Evolutionary conservation across 92 coral and sea anemone genomes (phyloP).

Genomic region (Heliopora coerulea): DNA sequence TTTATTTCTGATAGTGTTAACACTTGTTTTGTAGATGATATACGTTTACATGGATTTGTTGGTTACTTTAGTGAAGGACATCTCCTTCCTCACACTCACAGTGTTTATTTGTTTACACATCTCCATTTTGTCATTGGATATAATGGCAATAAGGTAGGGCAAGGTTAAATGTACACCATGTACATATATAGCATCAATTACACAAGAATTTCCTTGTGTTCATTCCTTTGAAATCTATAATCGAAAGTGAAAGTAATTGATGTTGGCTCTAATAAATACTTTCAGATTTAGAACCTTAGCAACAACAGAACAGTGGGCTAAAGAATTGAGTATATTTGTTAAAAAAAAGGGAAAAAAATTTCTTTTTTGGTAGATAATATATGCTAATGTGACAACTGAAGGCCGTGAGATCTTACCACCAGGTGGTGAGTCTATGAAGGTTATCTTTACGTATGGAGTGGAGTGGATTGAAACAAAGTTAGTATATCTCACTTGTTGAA

Average conservation of each 20-base stretch:
- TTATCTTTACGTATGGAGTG: conserved; percentile 89
- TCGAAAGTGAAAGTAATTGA: no score
- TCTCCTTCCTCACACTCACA: conserved; percentile 88
- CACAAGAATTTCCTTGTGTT: no score
- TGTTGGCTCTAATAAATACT: no score
- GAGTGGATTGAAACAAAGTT: conserved; percentile 71
- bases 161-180: no score
- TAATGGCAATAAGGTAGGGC: conserved; percentile 79
- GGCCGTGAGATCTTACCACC: conserved; percentile 78
- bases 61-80: conserved; percentile 90
- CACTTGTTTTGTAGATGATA: conserved; percentile 65
- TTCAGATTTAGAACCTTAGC: no score
- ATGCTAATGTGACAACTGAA: conserved; percentile 83
- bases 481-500: conserved; percentile 23
- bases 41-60: conserved; percentile 92
- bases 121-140: conserved; percentile 73
- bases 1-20: neutral
- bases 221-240: no score
- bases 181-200: no score
- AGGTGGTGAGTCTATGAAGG: conserved; percentile 58
- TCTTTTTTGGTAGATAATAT: conserved; percentile 60
- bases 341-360: neutral
- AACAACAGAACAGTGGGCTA: neutral
- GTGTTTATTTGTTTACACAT: conserved; percentile 78
- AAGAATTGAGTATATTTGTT: neutral